A percentile compares a stretch with the other conserved stretches of the same genome.
These are phyloP conservation scores for Phyto melanocephala DNA, from an alignment of 2,888 invertebrate genomes.

Conservation along the genomic window DNA sequence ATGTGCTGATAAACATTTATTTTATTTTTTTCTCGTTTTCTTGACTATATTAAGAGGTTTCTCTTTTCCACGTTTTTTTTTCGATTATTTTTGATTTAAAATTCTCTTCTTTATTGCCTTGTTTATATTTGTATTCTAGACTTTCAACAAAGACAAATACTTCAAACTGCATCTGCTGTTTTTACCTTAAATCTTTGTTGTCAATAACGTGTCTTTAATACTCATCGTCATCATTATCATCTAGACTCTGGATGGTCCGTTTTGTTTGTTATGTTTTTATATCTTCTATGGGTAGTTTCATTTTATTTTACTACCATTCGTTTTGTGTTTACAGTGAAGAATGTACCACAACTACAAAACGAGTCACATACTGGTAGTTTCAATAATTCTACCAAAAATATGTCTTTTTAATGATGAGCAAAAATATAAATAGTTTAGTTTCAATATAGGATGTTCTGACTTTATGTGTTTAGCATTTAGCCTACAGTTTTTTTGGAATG, in stretches of 20 bases:
- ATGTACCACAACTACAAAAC: not conserved
- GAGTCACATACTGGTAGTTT: not conserved
- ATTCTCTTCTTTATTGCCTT: slow-evolving; percentile 28
- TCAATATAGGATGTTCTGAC: no score
- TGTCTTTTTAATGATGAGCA: no score
- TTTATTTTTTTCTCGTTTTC: slow-evolving; percentile 51
- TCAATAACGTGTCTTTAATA: slow-evolving; percentile 36
- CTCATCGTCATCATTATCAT: not conserved
- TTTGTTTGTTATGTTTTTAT: slow-evolving; percentile 64
- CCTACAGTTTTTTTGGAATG: no score
- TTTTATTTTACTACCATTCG: slow-evolving; percentile 2
- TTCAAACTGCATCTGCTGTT: slow-evolving; percentile 50
- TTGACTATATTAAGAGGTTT: slow-evolving; percentile 32
- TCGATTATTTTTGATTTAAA: no score
- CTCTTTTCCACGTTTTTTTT: not conserved
- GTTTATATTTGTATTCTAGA: slow-evolving; percentile 7
- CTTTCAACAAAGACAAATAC: not conserved
- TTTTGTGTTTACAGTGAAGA: slow-evolving; percentile 7
- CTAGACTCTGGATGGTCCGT: slow-evolving; percentile 11
- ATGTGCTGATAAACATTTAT: slow-evolving; percentile 34
- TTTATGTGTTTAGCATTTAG: no score
- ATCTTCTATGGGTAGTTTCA: slow-evolving; percentile 13
- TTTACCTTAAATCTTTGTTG: slow-evolving; percentile 26
- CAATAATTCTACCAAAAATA: no score
- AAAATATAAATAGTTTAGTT: no score